These are phyloP conservation scores for Acanthoscelides obtectus DNA, from an alignment of 2,888 invertebrate genomes.

Conservation along the genomic window DNA sequence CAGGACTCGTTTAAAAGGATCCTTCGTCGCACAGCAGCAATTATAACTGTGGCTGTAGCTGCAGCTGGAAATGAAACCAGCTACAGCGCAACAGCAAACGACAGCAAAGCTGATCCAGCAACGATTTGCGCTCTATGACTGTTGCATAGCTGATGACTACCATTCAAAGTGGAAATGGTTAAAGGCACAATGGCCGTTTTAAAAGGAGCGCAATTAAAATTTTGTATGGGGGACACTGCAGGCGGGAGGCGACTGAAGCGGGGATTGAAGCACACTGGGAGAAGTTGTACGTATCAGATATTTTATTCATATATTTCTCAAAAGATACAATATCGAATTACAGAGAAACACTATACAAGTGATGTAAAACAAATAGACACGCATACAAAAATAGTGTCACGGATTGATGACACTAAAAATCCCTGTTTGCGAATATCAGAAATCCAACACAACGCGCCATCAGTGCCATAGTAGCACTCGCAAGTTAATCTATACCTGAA, in stretches of 20 bases:
- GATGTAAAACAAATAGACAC: too few relatives aligned
- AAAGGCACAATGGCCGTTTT: constrained; percentile 30
- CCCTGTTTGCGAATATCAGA: too few relatives aligned
- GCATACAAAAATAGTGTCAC: too few relatives aligned
- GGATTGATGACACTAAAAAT: too few relatives aligned
- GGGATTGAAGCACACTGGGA: not conserved
- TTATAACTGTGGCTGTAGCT: not conserved
- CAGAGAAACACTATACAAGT: too few relatives aligned
- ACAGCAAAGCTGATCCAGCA: not conserved
- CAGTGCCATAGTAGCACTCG: too few relatives aligned
- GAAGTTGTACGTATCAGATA: too few relatives aligned
- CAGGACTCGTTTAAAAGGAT: not conserved
- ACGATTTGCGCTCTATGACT: not conserved
- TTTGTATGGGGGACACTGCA: constrained; percentile 24
- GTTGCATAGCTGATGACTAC: not conserved
- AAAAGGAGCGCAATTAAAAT: constrained; percentile 36
- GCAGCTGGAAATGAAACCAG: not conserved
- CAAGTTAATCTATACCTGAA: too few relatives aligned
- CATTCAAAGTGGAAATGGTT: constrained; percentile 21
- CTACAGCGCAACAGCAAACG: not conserved
- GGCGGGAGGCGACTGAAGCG: not conserved
- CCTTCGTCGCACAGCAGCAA: not conserved
- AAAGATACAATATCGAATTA: too few relatives aligned
- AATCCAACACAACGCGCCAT: too few relatives aligned
- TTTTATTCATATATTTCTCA: too few relatives aligned